Conservation (phyloP, 2,113 vertebrate genomes). For the Puffinus mauretanicus region DNA sequence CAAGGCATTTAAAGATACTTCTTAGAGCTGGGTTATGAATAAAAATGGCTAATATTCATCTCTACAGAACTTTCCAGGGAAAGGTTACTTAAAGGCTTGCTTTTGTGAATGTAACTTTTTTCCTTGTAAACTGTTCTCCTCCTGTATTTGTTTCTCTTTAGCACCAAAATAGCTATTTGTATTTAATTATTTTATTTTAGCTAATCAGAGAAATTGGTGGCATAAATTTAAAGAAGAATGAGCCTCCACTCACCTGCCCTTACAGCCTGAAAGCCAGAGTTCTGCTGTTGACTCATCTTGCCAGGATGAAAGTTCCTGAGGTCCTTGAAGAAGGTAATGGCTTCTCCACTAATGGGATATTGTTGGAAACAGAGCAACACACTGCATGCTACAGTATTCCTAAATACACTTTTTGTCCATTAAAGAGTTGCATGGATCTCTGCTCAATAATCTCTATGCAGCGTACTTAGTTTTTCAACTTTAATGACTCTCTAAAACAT, state of each 20-base stretch:
- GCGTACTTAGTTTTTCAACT: neutral
- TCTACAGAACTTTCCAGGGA: neutral
- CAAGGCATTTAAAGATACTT: neutral
- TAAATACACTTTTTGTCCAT: neutral
- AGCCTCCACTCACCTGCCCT: constrained; percentile 95
- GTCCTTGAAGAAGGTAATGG: constrained; percentile 91
- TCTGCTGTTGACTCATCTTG: constrained; percentile 88
- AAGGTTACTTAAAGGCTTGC: neutral
- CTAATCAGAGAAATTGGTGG: constrained; percentile 95
- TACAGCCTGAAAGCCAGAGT: constrained; percentile 98
- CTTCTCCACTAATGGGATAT: neutral
- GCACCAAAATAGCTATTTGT: neutral
- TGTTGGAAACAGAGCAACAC: neutral
- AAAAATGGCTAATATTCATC: neutral
- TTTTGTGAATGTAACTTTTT: neutral
- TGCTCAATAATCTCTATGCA: neutral
- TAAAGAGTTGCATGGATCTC: neutral
- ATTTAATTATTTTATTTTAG: constrained; percentile 71
- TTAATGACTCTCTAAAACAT: neutral
- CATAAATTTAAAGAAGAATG: constrained; percentile 98
- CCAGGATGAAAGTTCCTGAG: constrained; percentile 93
- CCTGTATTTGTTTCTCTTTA: neutral
- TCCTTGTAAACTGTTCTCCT: neutral
- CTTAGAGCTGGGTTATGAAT: neutral
- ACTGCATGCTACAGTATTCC: neutral